Evolutionary conservation across 2,113 vertebrate genomes (phyloP).

Genomic region (Choloepus hoffmanni): DNA sequence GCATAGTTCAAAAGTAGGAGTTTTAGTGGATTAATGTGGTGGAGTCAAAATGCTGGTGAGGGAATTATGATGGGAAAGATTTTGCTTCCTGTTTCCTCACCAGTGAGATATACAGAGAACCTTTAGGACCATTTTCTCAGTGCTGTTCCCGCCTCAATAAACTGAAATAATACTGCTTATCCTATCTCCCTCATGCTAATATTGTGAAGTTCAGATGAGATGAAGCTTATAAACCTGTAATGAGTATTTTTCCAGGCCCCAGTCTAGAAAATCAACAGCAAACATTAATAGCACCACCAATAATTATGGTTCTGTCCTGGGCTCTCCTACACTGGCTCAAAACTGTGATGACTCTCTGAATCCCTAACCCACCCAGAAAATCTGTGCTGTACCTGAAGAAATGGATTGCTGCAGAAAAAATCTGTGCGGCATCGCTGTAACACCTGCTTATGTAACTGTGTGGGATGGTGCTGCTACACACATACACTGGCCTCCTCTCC

Average conservation of each 20-base stretch:
- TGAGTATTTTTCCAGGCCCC: neutral
- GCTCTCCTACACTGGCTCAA: neutral
- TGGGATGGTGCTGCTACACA: too few species aligned
- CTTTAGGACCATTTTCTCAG: neutral
- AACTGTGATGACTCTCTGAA: neutral
- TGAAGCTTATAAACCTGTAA: neutral
- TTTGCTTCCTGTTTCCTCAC: neutral
- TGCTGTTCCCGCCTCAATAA: neutral
- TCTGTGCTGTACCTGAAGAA: neutral
- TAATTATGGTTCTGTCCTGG: neutral
- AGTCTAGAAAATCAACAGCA: neutral
- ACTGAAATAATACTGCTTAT: conserved; percentile 53
- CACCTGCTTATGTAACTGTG: neutral
- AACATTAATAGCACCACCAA: conserved; percentile 26
- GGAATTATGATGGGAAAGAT: neutral
- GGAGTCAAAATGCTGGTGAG: neutral
- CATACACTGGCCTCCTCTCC: neutral
- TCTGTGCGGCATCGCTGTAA: too few species aligned
- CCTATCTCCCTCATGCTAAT: neutral
- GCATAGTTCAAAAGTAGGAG: neutral
- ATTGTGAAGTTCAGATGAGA: conserved; percentile 35
- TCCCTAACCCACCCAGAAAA: neutral
- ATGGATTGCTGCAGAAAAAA: neutral
- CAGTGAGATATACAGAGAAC: neutral
- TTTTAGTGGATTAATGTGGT: neutral